phyloP scores from a whole-genome alignment of 2,113 vertebrate species.

The Ptilonorhynchus violaceus region DNA sequence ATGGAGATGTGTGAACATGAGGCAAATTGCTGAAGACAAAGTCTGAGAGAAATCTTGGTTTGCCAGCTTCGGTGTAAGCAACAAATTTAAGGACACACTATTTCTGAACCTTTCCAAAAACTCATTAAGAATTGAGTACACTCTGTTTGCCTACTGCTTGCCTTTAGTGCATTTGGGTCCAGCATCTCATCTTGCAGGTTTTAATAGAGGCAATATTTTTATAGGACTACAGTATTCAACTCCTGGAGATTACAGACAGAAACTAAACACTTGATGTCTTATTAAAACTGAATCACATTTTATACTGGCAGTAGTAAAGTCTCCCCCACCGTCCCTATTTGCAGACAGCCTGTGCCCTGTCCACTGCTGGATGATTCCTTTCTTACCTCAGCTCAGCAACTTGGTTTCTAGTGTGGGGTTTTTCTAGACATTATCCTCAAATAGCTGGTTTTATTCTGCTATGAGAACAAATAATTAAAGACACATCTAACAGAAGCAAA shows the following conservation, averaged over 20 bases:
- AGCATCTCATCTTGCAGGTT: background rate
- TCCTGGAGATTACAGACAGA: background rate
- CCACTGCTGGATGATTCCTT: background rate
- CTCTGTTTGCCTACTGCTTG: background rate
- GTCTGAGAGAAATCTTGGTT: background rate
- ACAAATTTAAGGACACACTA: background rate
- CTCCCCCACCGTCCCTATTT: background rate
- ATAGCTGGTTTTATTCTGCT: background rate
- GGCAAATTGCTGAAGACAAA: background rate
- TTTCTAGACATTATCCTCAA: background rate
- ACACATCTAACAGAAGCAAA: background rate
- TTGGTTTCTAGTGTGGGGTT: background rate
- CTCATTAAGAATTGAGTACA: background rate
- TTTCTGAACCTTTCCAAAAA: background rate
- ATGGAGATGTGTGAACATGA: background rate
- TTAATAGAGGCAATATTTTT: background rate
- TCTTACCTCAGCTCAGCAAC: background rate
- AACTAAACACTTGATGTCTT: background rate
- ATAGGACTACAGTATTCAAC: background rate
- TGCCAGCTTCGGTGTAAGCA: background rate
- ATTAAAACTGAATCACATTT: background rate
- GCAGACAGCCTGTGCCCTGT: background rate
- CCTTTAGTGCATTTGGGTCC: background rate
- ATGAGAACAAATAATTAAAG: background rate
- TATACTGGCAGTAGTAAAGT: background rate